These are phyloP conservation scores for Lepidotrigona ventralis DNA, from an alignment of 1,140 invertebrate species.

Conservation along the genomic window DNA sequence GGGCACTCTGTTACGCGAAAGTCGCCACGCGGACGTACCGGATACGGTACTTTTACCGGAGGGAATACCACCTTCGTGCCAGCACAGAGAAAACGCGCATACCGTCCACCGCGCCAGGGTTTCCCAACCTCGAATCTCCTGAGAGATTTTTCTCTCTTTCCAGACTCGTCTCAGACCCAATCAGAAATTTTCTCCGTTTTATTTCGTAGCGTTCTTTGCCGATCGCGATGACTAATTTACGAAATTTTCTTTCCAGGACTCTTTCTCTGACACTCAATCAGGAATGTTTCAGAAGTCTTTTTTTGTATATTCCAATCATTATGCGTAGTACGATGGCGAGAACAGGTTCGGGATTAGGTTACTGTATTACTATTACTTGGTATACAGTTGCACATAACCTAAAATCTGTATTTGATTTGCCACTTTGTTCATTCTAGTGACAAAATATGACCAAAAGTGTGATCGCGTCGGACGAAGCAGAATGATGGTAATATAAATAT, in stretches of 20 bases:
- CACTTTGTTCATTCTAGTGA: not conserved
- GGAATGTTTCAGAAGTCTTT: too few relatives aligned
- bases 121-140: conserved; percentile 13
- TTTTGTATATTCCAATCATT: too few relatives aligned
- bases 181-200: not conserved
- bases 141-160: not conserved
- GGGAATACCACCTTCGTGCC: conserved; percentile 40
- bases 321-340: too few relatives aligned
- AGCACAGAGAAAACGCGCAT: conserved; percentile 33
- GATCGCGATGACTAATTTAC: not conserved
- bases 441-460: not conserved
- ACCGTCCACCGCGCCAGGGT: conserved; percentile 10
- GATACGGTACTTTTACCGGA: conserved; percentile 55
- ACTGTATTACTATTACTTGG: not conserved
- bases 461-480: too few relatives aligned
- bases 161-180: not conserved
- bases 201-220: not conserved
- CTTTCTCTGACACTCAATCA: too few relatives aligned
- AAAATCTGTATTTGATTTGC: not conserved
- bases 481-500: too few relatives aligned
- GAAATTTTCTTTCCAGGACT: too few relatives aligned
- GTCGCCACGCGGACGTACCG: conserved; percentile 47
- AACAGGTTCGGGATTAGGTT: too few relatives aligned
- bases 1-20: conserved; percentile 40
- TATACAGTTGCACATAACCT: too few relatives aligned